A percentile compares a stretch with the other conserved stretches of the same genome.
phyloP scores from a whole-genome alignment of 2,113 vertebrate species.

The Microcebus ravelobensis region DNA sequence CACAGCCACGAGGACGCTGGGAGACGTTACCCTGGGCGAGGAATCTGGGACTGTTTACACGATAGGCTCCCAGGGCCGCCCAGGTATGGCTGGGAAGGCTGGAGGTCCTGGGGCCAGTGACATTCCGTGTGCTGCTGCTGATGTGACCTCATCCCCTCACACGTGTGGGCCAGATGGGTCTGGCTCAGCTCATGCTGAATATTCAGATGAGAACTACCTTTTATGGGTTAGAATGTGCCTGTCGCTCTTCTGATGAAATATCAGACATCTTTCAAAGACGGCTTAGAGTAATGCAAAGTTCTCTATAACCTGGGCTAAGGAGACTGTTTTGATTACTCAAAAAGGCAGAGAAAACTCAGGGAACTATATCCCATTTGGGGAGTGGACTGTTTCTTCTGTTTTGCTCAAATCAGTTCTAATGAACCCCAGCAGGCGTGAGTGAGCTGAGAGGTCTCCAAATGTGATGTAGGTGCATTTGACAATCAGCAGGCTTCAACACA shows the following conservation, averaged over 20 bases:
- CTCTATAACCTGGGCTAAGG: background rate
- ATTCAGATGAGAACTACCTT: background rate
- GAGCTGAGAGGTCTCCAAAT: background rate
- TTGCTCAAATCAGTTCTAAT: background rate
- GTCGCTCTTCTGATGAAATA: background rate
- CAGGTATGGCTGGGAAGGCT: background rate
- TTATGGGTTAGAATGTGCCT: background rate
- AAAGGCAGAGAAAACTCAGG: background rate
- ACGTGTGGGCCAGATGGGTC: rapidly evolving
- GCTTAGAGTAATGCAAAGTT: background rate
- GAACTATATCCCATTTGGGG: background rate
- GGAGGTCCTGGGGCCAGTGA: rapidly evolving
- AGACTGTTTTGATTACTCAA: background rate
- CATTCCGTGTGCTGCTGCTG: too few relatives aligned
- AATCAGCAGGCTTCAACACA: background rate
- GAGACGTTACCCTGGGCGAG: background rate
- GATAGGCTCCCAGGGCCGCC: background rate
- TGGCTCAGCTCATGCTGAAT: background rate
- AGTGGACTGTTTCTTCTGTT: background rate
- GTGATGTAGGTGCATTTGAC: background rate
- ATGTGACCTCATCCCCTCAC: background rate
- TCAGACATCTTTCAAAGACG: background rate
- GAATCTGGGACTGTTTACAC: background rate
- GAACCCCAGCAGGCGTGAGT: background rate
- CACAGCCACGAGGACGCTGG: background rate